Evolutionary conservation across 2,888 invertebrate species (phyloP).

Genomic region (Metopia argyrocephala): DNA sequence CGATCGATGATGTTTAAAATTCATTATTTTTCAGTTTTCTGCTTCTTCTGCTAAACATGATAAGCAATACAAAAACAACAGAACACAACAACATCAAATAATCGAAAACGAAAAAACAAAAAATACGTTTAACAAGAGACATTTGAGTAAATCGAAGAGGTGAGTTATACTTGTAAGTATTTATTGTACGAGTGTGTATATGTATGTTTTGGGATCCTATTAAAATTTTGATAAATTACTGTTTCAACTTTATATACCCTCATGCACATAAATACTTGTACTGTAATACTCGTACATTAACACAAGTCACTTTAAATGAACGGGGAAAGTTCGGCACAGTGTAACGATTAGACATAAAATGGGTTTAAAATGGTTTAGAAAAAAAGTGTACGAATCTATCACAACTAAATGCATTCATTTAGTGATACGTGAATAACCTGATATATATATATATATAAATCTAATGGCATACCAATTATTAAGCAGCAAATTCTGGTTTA

Average conservation of each 20-base stretch:
- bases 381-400: too few relatives aligned
- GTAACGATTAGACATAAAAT: background rate
- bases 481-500: too few relatives aligned
- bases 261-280: conserved; percentile 42
- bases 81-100: background rate
- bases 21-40: background rate
- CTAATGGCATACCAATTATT: too few relatives aligned
- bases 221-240: conserved; percentile 76
- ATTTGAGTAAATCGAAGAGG: conserved; percentile 39
- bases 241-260: conserved; percentile 69
- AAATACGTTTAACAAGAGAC: conserved; percentile 34
- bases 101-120: conserved; percentile 18
- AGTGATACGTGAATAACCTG: too few relatives aligned
- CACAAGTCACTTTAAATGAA: conserved; percentile 7
- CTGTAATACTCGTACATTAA: conserved; percentile 69
- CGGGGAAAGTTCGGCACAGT: conserved; percentile 21
- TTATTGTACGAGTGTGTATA: conserved; percentile 10
- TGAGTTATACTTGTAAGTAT: conserved; percentile 29
- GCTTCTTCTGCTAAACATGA: conserved; percentile 16
- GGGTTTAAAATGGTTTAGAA: too few relatives aligned
- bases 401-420: too few relatives aligned
- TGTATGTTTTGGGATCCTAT: conserved; percentile 67
- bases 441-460: too few relatives aligned
- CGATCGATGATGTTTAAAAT: background rate
- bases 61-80: conserved; percentile 22